phyloP scores from a whole-genome alignment of 2,797 vertebrate genomes.

The Salmo trutta region DNA sequence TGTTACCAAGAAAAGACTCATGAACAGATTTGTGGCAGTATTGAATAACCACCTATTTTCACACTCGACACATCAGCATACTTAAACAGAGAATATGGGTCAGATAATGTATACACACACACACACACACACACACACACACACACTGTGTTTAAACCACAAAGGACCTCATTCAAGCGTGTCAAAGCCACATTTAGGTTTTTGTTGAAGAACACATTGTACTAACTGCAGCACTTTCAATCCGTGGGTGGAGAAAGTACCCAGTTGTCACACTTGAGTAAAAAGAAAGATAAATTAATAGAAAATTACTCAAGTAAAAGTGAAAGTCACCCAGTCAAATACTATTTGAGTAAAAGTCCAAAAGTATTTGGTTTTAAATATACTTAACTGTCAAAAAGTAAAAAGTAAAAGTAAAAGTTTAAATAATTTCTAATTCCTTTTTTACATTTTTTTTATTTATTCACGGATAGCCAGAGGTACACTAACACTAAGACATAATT shows the following conservation, averaged over 20 bases:
- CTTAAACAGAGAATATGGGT: conserved; percentile 58
- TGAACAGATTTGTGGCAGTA: conserved; percentile 68
- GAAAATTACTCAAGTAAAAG: no score
- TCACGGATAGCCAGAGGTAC: no score
- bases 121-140: not conserved
- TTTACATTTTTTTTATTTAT: not conserved
- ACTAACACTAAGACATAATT: no score
- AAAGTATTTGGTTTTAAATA: no score
- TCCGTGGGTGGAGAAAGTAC: not conserved
- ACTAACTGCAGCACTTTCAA: not conserved
- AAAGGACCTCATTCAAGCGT: conserved; percentile 62
- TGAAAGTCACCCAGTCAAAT: no score
- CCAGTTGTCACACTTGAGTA: no score
- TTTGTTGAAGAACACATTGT: conserved; percentile 38
- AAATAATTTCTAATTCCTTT: not conserved
- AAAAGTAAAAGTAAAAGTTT: no score
- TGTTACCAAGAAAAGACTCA: conserved; percentile 68
- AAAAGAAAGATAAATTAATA: no score
- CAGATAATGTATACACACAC: conserved; percentile 27
- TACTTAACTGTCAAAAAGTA: no score
- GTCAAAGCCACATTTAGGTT: conserved; percentile 45
- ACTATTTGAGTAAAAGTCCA: no score
- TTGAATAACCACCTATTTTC: conserved; percentile 66
- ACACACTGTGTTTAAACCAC: conserved; percentile 41
- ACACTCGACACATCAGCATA: conserved; percentile 61